Base-by-base conservation (phyloP, 2,113 vertebrate genomes). In the Heterocephalus glaber region DNA sequence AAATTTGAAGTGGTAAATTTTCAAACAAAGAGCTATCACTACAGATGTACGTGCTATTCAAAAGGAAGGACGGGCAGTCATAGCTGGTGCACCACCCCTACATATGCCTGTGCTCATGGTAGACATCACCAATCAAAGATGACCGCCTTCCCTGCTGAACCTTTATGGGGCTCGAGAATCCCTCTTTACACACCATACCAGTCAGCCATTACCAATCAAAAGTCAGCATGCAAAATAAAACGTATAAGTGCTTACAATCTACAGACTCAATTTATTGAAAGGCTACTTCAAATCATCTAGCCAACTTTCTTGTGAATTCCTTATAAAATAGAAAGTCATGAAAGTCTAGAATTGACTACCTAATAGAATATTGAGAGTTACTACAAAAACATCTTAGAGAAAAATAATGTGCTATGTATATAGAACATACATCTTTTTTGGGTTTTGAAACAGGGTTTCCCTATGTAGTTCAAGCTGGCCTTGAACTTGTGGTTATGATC, bases 231-330 rank as follows among this genome's bases (percentile, higher is more conserved):
- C 19, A 89, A 61, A 60, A 68, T 47, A 90, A 95, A 94, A 63
- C 44, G 41, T n/a, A 2, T 28, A 72, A 20, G 35, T 20, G n/a
- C 7, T 30, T 70, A 74, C 9, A 38, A 16, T 52, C 86, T 81
- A 7, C n/a, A 38, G 92, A 28, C 26, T 82, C 65, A 86, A 44
- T 82, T 93, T 84, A 85, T 0, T 47, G 30, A 83, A 95, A 92
- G 14, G 7, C 19, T 91, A 89, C 54, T 88, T 95, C 56, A 85
- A 86, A 76, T 52, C 56, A 82, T 28, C 77, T 77, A 74, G 83
- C 88, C 33, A 92, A 84, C 17, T 90, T 95, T 88, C 38, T 70
- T 70, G 38, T 44, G 49, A 97, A 86, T 93, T 61, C 8, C 60
- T 26, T 79, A 58, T 28, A 65, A 94, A 97, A 86, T 88, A 86